Evolutionary conservation across 1,140 invertebrate species (phyloP).

Genomic region (Mizuhopecten yessoensis): DNA sequence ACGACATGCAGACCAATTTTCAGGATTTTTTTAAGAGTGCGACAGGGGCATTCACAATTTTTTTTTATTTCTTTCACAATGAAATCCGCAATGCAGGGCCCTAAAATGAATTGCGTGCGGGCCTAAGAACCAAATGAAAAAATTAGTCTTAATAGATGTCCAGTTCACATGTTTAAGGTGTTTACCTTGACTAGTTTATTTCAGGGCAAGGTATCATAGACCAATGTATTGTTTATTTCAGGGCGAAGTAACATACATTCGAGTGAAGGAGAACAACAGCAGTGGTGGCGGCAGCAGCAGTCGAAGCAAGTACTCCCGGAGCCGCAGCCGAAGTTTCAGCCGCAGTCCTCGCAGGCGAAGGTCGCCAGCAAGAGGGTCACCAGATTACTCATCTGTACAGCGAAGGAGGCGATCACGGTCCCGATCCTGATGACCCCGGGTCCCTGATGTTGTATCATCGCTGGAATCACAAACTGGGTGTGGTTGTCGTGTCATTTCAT

Average conservation of each 20-base stretch:
- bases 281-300: conserved; percentile 88
- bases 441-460: neutral
- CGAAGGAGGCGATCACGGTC: neutral
- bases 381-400: neutral
- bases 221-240: no score
- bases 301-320: conserved; percentile 81
- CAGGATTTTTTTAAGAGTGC: no score
- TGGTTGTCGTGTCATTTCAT: neutral
- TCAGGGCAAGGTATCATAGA: no score
- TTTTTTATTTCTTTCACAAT: no score
- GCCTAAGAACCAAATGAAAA: no score
- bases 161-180: no score
- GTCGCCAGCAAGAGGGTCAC: neutral
- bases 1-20: no score
- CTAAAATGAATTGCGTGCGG: no score
- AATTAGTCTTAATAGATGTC: no score
- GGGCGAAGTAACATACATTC: conserved; percentile 97
- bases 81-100: no score
- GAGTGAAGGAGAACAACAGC: conserved; percentile 95
- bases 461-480: neutral
- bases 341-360: neutral
- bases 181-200: no score
- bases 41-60: no score
- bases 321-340: conserved; percentile 27
- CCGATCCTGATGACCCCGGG: neutral